These are phyloP conservation scores for Seira musarum DNA, from an alignment of 2,888 invertebrate species.

Conservation along the genomic window DNA sequence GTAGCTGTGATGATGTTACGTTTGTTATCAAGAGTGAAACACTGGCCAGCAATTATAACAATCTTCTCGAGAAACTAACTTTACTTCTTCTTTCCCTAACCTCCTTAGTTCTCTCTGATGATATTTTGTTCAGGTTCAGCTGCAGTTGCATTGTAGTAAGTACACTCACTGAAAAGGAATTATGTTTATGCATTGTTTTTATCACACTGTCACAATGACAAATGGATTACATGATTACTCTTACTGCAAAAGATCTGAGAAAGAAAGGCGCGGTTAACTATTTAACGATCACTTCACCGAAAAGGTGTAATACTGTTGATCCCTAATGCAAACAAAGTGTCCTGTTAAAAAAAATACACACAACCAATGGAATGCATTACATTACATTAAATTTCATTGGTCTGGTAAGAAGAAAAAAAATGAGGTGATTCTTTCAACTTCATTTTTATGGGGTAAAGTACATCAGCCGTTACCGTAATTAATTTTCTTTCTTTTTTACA, in stretches of 20 bases:
- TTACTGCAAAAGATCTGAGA: conserved; percentile 32
- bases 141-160: too few species aligned
- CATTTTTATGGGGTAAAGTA: not conserved
- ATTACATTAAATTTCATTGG: too few species aligned
- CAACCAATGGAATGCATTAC: too few species aligned
- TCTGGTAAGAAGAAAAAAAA: too few species aligned
- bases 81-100: conserved; percentile 6
- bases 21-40: conserved; percentile 37
- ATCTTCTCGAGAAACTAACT: conserved; percentile 9
- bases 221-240: conserved; percentile 54
- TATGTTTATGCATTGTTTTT: conserved; percentile 18
- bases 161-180: conserved; percentile 7
- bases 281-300: conserved; percentile 23
- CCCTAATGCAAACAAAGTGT: not conserved
- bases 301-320: not conserved
- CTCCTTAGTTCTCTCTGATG: not conserved
- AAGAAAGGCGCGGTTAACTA: conserved; percentile 35
- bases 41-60: conserved; percentile 46
- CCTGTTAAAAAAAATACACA: not conserved
- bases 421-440: too few species aligned
- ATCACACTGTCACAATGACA: conserved; percentile 42
- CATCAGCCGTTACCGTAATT: not conserved
- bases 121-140: too few species aligned
- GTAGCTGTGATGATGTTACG: not conserved
- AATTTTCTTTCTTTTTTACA: not conserved